A percentile compares a stretch with the other conserved stretches of the same genome.
These are phyloP conservation scores for Pelmatolapia mariae DNA, from an alignment of 2,113 vertebrate species.

Conservation along the genomic window DNA sequence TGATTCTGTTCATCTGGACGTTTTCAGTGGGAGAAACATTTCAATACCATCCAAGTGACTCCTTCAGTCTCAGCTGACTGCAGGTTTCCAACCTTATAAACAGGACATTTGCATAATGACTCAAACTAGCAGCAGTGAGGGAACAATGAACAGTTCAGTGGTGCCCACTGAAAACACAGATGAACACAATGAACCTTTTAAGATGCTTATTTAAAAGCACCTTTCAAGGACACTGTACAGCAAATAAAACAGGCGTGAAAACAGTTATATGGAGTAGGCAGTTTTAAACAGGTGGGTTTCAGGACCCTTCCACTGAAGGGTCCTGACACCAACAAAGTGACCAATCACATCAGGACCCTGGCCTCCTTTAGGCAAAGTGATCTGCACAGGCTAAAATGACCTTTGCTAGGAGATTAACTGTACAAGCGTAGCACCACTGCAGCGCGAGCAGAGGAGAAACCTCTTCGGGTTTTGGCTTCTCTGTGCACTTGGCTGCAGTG, in stretches of 20 bases:
- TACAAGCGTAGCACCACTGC: rapidly evolving
- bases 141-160: neutral
- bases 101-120: neutral
- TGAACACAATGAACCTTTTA: neutral
- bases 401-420: neutral
- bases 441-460: neutral
- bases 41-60: neutral
- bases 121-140: neutral
- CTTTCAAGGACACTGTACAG: rapidly evolving
- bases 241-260: neutral
- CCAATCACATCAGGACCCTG: too few species aligned
- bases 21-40: neutral
- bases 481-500: neutral
- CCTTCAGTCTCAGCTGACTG: neutral
- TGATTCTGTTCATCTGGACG: neutral
- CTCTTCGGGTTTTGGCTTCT: neutral
- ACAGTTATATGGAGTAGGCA: too few species aligned
- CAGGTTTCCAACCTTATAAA: too few species aligned
- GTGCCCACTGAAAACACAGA: neutral
- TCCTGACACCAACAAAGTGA: too few species aligned
- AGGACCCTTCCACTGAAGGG: too few species aligned
- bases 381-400: neutral
- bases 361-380: too few species aligned
- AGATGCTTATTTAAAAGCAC: neutral
- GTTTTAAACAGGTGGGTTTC: neutral